Evolutionary conservation across 1,140 invertebrate species (phyloP).

Genomic region (Cyclargus thomasi): DNA sequence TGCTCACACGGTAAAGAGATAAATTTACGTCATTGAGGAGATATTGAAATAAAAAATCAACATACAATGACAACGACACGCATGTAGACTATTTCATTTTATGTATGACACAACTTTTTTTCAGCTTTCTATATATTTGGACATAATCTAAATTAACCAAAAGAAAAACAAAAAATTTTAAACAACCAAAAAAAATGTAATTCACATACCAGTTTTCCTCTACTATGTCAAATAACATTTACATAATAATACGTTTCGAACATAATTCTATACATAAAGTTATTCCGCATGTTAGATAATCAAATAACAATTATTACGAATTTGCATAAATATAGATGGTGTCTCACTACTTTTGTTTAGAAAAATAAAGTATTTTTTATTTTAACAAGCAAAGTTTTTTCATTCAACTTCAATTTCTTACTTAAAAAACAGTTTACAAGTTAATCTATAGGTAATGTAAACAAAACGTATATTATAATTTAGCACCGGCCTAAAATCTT

Average conservation of each 20-base stretch:
- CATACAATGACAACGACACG: too few relatives aligned
- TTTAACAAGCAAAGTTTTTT: too few relatives aligned
- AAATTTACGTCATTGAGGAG: neutral
- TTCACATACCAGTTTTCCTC: too few relatives aligned
- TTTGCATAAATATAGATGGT: neutral
- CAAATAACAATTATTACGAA: constrained; percentile 1
- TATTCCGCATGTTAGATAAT: neutral
- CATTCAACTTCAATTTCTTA: too few relatives aligned
- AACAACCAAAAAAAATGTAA: neutral
- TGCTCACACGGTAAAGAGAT: neutral
- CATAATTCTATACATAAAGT: neutral
- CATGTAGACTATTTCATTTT: too few relatives aligned
- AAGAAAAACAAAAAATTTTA: neutral
- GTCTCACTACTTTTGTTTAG: neutral
- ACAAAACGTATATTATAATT: too few relatives aligned
- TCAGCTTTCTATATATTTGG: too few relatives aligned
- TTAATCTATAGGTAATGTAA: too few relatives aligned
- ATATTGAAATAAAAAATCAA: neutral
- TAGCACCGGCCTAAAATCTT: too few relatives aligned
- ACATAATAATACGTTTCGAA: neutral
- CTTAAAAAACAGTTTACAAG: too few relatives aligned
- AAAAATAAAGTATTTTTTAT: neutral
- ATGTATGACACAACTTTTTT: too few relatives aligned
- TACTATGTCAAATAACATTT: too few relatives aligned
- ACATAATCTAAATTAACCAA: neutral